phyloP scores from a whole-genome alignment of 2,113 vertebrate genomes.

The Tinamus guttatus region DNA sequence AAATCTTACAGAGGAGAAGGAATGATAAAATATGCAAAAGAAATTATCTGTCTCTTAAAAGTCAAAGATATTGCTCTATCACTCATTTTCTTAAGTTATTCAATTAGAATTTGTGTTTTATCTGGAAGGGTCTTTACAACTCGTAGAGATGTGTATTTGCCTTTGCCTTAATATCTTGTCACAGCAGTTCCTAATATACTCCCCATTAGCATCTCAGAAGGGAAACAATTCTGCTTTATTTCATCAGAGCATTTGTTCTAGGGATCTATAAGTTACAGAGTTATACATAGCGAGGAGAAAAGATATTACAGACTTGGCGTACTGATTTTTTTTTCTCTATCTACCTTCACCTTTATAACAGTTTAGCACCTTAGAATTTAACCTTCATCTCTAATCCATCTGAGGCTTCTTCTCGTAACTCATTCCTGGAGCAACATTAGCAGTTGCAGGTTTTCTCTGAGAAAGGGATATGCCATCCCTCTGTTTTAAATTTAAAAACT shows the following conservation, averaged over 20 bases:
- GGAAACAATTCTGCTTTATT: not conserved
- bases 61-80: not conserved
- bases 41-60: not conserved
- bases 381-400: conserved; percentile 73
- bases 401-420: conserved; percentile 73
- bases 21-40: not conserved
- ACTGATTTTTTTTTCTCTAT: not conserved
- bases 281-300: not conserved
- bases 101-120: not conserved
- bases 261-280: not conserved
- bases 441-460: conserved; percentile 62
- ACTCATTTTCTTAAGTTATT: not conserved
- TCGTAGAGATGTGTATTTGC: not conserved
- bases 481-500: conserved; percentile 75
- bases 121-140: not conserved
- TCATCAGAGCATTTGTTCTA: not conserved
- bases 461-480: conserved; percentile 63
- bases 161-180: not conserved
- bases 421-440: conserved; percentile 72
- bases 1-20: not conserved
- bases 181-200: not conserved
- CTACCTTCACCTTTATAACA: conserved; percentile 73
- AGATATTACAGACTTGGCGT: not conserved
- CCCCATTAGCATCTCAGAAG: not conserved
- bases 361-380: conserved; percentile 75